phyloP scores from a whole-genome alignment of 2,888 invertebrate species.

The Selenia dentaria region DNA sequence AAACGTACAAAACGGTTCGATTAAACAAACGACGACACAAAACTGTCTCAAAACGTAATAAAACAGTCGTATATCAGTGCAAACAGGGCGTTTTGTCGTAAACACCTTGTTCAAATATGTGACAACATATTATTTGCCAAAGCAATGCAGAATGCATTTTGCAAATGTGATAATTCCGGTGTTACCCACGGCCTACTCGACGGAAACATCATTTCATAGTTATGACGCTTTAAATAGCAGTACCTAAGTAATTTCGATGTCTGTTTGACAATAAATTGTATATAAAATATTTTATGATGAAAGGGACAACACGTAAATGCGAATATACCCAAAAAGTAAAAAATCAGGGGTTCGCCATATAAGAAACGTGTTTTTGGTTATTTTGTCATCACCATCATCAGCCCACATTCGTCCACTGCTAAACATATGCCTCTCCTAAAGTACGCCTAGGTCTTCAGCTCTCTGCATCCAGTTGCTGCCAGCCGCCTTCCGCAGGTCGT shows the following conservation, averaged over 20 bases:
- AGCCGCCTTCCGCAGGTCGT: no score
- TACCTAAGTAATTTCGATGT: neutral
- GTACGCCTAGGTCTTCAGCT: no score
- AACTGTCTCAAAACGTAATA: neutral
- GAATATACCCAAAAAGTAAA: no score
- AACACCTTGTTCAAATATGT: constrained; percentile 9
- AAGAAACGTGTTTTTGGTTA: no score
- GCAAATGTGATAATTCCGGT: constrained; percentile 2
- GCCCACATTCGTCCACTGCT: no score
- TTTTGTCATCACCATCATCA: no score
- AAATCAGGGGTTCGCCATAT: no score
- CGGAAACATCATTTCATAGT: constrained; percentile 1
- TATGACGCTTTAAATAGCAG: neutral
- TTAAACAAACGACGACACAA: no score
- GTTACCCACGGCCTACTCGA: constrained; percentile 6
- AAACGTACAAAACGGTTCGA: neutral
- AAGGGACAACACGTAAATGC: no score
- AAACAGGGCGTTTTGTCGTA: constrained; percentile 8
- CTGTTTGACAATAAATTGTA: neutral
- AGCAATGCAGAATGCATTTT: constrained; percentile 1
- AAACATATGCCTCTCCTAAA: no score
- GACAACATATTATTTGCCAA: constrained; percentile 7
- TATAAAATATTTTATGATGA: no score
- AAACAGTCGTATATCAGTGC: neutral
- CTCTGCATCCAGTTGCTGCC: no score